phyloP scores from a whole-genome alignment of 2,113 vertebrate species.

The Notothenia rossii region DNA sequence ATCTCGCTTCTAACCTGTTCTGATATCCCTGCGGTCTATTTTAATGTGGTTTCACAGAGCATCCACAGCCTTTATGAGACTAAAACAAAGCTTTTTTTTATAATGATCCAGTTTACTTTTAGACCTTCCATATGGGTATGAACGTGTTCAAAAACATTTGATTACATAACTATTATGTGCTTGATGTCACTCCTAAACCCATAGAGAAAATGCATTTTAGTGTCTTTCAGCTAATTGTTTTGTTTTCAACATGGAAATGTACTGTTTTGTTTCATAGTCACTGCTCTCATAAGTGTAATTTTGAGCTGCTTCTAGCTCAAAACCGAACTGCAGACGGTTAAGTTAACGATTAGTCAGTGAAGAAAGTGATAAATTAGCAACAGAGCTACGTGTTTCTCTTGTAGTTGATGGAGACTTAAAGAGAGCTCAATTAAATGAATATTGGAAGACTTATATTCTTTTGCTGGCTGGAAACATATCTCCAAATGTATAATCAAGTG shows the following conservation, averaged over 20 bases:
- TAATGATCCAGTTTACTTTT: background rate
- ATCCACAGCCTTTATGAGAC: conserved; percentile 19
- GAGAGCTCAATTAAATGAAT: background rate
- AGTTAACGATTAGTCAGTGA: too few relatives aligned
- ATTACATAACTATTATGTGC: background rate
- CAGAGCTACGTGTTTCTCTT: too few relatives aligned
- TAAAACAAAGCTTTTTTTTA: background rate
- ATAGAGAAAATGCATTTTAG: background rate
- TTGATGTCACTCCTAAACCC: too few relatives aligned
- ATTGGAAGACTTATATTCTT: too few relatives aligned
- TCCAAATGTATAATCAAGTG: too few relatives aligned
- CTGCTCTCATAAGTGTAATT: background rate
- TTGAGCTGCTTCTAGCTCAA: background rate
- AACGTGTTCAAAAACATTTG: background rate
- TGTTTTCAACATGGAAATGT: background rate
- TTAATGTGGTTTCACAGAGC: conserved; percentile 41
- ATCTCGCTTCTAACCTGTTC: conserved; percentile 24
- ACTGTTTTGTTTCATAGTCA: background rate
- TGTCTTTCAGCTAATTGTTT: background rate
- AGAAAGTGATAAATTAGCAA: background rate
- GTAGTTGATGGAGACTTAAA: background rate
- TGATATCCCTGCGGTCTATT: conserved; percentile 60
- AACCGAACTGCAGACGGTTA: background rate
- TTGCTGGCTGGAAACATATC: too few relatives aligned
- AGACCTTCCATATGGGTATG: background rate